phyloP scores from a whole-genome alignment of 1,140 invertebrate genomes.

The Cotesia vestalis region DNA sequence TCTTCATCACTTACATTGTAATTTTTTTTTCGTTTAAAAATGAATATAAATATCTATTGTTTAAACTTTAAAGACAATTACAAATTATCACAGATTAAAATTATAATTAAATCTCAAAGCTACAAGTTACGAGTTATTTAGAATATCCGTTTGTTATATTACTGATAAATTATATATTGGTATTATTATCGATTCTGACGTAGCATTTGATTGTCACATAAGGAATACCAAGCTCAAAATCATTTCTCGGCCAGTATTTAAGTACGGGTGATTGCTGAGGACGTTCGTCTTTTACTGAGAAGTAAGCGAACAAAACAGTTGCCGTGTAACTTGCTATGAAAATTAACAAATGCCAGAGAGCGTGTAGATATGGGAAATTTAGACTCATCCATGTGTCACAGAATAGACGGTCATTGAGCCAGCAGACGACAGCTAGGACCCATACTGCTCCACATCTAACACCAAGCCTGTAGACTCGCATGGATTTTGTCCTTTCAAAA shows the following conservation, averaged over 20 bases:
- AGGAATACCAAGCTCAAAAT: slow-evolving; percentile 79
- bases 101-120: neutral
- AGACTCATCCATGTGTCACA: slow-evolving; percentile 80
- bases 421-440: slow-evolving; percentile 76
- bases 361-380: slow-evolving; percentile 82
- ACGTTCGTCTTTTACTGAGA: slow-evolving; percentile 76
- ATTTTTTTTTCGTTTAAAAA: neutral
- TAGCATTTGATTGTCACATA: slow-evolving; percentile 75
- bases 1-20: no score
- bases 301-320: slow-evolving; percentile 80
- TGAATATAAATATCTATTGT: neutral
- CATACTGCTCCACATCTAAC: slow-evolving; percentile 73
- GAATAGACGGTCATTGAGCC: slow-evolving; percentile 81
- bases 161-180: slow-evolving; percentile 59
- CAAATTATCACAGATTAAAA: neutral
- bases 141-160: neutral
- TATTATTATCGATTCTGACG: slow-evolving; percentile 63
- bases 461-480: slow-evolving; percentile 73
- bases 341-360: slow-evolving; percentile 82
- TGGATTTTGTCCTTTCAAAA: slow-evolving; percentile 69
- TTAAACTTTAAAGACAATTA: neutral
- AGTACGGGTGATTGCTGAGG: slow-evolving; percentile 76
- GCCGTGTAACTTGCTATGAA: slow-evolving; percentile 80
- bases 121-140: neutral
- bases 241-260: slow-evolving; percentile 78